Percentiles rank a stretch among this genome's conserved stretches.
Conservation (phyloP, 2,113 vertebrate species). For the Grantiella picta region DNA sequence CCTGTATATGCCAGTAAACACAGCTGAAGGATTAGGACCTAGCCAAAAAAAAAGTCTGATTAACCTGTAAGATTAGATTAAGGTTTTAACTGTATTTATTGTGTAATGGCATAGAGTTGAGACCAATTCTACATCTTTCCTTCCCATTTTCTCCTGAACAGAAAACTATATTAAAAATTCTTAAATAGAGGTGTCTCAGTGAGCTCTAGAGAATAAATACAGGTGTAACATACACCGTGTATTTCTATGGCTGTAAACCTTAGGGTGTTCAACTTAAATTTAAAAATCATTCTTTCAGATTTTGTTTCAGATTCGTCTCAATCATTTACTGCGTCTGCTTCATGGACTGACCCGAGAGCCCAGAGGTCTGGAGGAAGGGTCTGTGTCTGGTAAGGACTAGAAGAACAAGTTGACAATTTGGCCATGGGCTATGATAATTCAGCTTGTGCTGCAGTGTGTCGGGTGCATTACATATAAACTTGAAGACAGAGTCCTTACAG, state of each 20-base stretch:
- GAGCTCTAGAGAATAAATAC: neutral
- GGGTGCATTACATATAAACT: rapidly evolving
- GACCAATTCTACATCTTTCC: neutral
- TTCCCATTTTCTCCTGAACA: neutral
- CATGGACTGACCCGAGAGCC: constrained; percentile 45
- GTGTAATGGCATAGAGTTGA: neutral
- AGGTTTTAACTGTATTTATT: neutral
- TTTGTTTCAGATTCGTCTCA: constrained; percentile 74
- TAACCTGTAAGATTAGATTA: neutral
- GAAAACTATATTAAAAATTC: neutral
- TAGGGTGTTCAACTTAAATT: neutral
- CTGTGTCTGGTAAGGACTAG: constrained; percentile 30
- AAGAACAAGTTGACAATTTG: neutral
- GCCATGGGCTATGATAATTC: neutral
- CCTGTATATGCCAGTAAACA: neutral
- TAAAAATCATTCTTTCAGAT: constrained; percentile 64
- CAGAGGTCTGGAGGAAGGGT: neutral
- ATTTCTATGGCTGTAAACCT: neutral
- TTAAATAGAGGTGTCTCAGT: neutral
- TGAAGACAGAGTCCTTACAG: neutral
- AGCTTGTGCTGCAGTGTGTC: neutral
- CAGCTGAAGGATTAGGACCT: neutral
- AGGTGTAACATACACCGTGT: neutral
- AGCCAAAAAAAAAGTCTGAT: neutral
- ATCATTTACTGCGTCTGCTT: constrained; percentile 69